phyloP scores from a whole-genome alignment of 2,888 invertebrate species.

The Xestia ashworthii region DNA sequence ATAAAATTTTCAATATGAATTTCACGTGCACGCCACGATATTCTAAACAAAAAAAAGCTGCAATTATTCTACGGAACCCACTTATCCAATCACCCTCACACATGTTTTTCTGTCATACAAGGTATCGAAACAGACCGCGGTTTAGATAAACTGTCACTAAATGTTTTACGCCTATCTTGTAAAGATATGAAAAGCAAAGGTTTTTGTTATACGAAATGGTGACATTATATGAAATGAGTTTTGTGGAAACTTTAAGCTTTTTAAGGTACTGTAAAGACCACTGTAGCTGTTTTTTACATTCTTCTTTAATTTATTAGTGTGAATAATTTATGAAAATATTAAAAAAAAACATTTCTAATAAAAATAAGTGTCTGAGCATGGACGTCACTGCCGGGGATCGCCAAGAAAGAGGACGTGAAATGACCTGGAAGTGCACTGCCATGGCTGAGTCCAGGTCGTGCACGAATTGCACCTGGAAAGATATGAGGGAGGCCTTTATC shows the following conservation, averaged over 20 bases:
- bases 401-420: background rate
- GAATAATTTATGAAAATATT: background rate
- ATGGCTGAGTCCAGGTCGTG: background rate
- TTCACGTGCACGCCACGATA: background rate
- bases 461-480: background rate
- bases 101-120: conserved; percentile 27
- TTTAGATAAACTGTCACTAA: conserved; percentile 52
- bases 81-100: background rate
- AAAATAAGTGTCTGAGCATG: background rate
- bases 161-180: conserved; percentile 50
- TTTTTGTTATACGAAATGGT: conserved; percentile 8
- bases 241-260: background rate
- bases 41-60: background rate
- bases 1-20: background rate
- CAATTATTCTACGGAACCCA: conserved; percentile 36
- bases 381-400: background rate
- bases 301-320: background rate
- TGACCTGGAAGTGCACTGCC: background rate
- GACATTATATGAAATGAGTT: background rate
- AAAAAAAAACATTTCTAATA: background rate
- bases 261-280: background rate
- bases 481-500: background rate
- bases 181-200: conserved; percentile 10
- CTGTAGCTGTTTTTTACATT: background rate
- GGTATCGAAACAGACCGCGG: conserved; percentile 52